A percentile compares a stretch with the other conserved stretches of the same genome.
phyloP scores from a whole-genome alignment of 1,140 invertebrate species.

The Heliconius hermathena region DNA sequence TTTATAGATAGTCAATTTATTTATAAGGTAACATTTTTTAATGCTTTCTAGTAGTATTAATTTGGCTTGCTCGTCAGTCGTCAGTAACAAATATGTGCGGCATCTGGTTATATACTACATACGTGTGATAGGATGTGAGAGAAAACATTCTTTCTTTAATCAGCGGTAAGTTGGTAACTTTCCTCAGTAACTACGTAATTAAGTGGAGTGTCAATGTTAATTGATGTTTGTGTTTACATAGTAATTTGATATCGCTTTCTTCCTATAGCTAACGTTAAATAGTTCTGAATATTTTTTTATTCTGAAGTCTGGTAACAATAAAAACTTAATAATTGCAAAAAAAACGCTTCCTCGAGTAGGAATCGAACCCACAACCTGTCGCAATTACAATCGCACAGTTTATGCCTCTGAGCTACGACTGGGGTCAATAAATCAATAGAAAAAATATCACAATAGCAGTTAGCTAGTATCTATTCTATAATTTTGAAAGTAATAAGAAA shows the following conservation, averaged over 20 bases:
- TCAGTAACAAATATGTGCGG: neutral
- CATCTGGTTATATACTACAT: neutral
- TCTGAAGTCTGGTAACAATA: too few relatives aligned
- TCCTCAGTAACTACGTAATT: constrained; percentile 5
- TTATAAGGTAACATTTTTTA: too few relatives aligned
- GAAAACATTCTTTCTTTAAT: constrained; percentile 14
- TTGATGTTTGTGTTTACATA: neutral
- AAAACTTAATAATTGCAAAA: too few relatives aligned
- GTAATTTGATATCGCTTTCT: neutral
- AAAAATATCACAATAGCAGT: neutral
- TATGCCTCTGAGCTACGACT: too few relatives aligned
- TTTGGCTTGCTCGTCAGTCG: neutral
- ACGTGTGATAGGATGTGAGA: neutral
- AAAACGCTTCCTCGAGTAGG: too few relatives aligned
- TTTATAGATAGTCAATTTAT: too few relatives aligned
- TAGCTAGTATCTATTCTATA: neutral
- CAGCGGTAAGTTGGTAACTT: neutral
- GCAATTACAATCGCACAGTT: too few relatives aligned
- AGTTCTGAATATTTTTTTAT: too few relatives aligned
- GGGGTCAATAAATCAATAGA: too few relatives aligned
- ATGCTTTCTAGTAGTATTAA: neutral
- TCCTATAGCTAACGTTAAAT: neutral
- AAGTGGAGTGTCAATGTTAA: constrained; percentile 3
- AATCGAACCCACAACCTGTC: too few relatives aligned
- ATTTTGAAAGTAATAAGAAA: neutral